Percentiles rank a stretch among this genome's conserved stretches.
These are phyloP conservation scores for Ormyrus labotus DNA, from an alignment of 2,888 invertebrate species.

Conservation along the genomic window DNA sequence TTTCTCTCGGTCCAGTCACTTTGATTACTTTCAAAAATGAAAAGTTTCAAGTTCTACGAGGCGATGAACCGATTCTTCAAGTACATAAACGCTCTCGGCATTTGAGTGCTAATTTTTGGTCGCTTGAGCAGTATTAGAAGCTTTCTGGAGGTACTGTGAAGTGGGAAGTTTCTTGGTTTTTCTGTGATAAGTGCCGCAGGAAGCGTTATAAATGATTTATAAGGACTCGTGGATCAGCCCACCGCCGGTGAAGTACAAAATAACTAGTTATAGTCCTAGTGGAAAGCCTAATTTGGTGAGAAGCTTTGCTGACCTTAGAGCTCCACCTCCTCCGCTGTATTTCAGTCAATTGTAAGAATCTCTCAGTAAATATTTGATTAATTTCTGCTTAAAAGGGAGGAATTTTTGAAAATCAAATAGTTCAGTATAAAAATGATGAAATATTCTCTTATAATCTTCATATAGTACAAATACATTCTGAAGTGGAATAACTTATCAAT, in stretches of 20 bases:
- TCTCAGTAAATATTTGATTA: too few relatives aligned
- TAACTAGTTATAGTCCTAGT: not conserved
- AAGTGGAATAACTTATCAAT: too few relatives aligned
- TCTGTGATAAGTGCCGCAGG: not conserved
- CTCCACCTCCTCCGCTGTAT: conserved; percentile 54
- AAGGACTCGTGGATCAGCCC: conserved; percentile 7
- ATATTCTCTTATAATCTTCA: too few relatives aligned
- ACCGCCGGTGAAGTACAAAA: conserved; percentile 15
- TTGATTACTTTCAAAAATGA: conserved; percentile 29
- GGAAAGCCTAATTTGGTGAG: conserved; percentile 39
- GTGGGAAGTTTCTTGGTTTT: not conserved
- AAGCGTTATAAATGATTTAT: not conserved
- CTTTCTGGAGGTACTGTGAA: not conserved
- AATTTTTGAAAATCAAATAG: too few relatives aligned
- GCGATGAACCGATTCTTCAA: conserved; percentile 52
- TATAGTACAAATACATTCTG: too few relatives aligned
- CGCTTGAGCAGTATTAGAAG: conserved; percentile 3
- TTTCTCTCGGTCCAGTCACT: too few relatives aligned
- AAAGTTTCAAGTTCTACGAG: conserved; percentile 50
- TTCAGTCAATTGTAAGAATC: conserved; percentile 47
- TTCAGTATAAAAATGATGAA: too few relatives aligned
- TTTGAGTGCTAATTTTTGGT: not conserved
- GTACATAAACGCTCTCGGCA: conserved; percentile 34
- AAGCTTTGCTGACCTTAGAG: conserved; percentile 55
- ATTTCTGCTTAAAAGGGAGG: too few relatives aligned